Evolutionary conservation across 2,113 vertebrate genomes (phyloP).

Genomic region (Salminus brasiliensis): DNA sequence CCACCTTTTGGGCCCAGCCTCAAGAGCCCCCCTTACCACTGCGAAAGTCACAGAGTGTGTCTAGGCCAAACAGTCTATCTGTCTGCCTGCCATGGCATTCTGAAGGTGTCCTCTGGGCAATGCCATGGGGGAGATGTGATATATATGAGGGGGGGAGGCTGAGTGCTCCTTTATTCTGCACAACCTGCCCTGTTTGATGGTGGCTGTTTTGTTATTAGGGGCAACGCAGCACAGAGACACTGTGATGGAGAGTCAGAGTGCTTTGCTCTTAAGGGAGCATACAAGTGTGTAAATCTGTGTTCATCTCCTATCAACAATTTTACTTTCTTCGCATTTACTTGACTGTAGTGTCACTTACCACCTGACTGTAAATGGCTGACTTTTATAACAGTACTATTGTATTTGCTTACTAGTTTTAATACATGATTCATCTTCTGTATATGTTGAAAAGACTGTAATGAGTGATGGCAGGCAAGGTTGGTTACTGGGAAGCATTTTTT

Average conservation of each 20-base stretch:
- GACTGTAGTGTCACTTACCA: conserved; percentile 54
- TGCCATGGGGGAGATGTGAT: neutral
- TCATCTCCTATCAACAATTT: conserved; percentile 61
- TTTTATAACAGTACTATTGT: conserved; percentile 51
- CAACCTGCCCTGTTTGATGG: conserved; percentile 19
- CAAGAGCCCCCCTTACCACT: conserved; percentile 30
- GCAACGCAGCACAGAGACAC: conserved; percentile 62
- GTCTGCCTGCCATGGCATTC: conserved; percentile 9
- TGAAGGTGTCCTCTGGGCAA: conserved; percentile 15
- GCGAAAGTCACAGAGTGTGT: conserved; percentile 40
- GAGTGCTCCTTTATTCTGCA: conserved; percentile 2
- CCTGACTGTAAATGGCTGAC: conserved; percentile 65
- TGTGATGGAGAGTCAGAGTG: conserved; percentile 61
- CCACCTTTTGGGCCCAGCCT: conserved; percentile 23
- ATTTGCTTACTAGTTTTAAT: conserved; percentile 46
- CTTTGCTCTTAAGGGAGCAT: conserved; percentile 54
- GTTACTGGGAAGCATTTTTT: conserved; percentile 31
- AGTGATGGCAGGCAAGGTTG: conserved; percentile 22
- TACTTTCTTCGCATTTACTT: conserved; percentile 54
- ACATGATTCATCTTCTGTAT: conserved; percentile 55
- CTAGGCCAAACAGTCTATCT: conserved; percentile 53
- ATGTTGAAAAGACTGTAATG: conserved; percentile 46
- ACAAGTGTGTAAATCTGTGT: conserved; percentile 63
- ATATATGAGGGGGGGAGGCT: neutral
- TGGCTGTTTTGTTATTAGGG: conserved; percentile 57